Base-by-base conservation (phyloP, 2,888 invertebrate species). In the Heliconius erato region DNA sequence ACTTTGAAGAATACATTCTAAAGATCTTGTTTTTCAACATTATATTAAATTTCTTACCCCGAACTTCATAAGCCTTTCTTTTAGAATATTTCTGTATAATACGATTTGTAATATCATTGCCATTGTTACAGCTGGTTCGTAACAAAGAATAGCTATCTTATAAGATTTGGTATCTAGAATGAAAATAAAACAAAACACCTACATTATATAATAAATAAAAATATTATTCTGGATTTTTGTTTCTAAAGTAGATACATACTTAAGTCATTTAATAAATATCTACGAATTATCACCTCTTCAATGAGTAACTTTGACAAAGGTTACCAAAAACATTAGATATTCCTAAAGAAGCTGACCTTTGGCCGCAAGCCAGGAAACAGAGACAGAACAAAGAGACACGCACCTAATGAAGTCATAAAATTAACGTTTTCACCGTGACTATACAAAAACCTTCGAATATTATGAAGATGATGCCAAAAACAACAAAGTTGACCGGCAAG, bases 401-500 rank as follows among this genome's bases (percentile, higher is more conserved):
- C 67, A 77, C 77, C 49, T 79, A 82, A 84, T 81, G 76, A 81
- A 83, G 77, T 79, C 59, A 80, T 79, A 74, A 78, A 84, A 85
- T 81, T 80, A 85, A 79, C 80, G 84, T 67, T 80, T 69, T 83
- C 67, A 72, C 83, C 82, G 68, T 84, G 84, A 85, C 82, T 80
- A 76, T 78, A 83, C 81, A 82, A 82, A 84, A 84, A 83, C 83
- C 86, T 80, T 85, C 81, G 79, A 81, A 82, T 79, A 82, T 80
- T 84, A 83, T 69, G 63, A 84, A 79, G 72, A 84, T 77, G 83
- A 72, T 85, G 85, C 84, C 85, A 85, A 85, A 85, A 84, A 82
- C 77, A 85, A 85, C 85, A 54, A 82, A 84, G 74, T 81, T 79
- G 79, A 84, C 69, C 23, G 67, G 72, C 83, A 76, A 85, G 83